These are phyloP conservation scores for Phaethornis superciliosus DNA, from an alignment of 2,113 vertebrate species.

Conservation along the genomic window DNA sequence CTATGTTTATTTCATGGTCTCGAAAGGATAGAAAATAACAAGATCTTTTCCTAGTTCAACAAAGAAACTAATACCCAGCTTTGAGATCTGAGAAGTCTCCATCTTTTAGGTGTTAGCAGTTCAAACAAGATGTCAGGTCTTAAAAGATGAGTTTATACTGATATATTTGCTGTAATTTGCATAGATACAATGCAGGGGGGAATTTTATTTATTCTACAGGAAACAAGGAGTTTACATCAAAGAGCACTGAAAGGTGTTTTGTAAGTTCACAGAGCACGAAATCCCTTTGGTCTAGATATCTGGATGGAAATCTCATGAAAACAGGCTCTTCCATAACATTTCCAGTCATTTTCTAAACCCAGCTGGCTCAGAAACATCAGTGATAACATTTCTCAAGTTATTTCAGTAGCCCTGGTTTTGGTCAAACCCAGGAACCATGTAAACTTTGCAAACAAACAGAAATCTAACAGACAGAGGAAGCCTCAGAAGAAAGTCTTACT, in stretches of 20 bases:
- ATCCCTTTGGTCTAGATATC: slow-evolving; percentile 50
- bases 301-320: slow-evolving; percentile 60
- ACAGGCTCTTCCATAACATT: slow-evolving; percentile 43
- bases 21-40: background rate
- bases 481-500: slow-evolving; percentile 22
- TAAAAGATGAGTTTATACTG: slow-evolving; percentile 44
- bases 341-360: slow-evolving; percentile 61
- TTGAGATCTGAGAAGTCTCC: background rate
- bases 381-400: slow-evolving; percentile 46
- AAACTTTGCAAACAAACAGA: slow-evolving; percentile 50
- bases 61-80: background rate
- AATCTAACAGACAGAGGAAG: background rate
- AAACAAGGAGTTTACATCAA: slow-evolving; percentile 66
- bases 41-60: background rate
- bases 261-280: slow-evolving; percentile 58
- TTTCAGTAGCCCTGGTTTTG: slow-evolving; percentile 48
- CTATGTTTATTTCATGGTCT: background rate
- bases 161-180: slow-evolving; percentile 58
- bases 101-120: slow-evolving; percentile 33
- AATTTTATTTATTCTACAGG: slow-evolving; percentile 26
- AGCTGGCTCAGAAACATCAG: slow-evolving; percentile 44
- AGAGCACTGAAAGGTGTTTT: slow-evolving; percentile 57
- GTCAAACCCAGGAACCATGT: slow-evolving; percentile 14
- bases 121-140: slow-evolving; percentile 10
- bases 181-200: slow-evolving; percentile 29